Percentiles rank a stretch among this genome's conserved stretches.
Evolutionary conservation across 2,113 vertebrate species (phyloP).

Genomic region (Muntiacus muntjak): DNA sequence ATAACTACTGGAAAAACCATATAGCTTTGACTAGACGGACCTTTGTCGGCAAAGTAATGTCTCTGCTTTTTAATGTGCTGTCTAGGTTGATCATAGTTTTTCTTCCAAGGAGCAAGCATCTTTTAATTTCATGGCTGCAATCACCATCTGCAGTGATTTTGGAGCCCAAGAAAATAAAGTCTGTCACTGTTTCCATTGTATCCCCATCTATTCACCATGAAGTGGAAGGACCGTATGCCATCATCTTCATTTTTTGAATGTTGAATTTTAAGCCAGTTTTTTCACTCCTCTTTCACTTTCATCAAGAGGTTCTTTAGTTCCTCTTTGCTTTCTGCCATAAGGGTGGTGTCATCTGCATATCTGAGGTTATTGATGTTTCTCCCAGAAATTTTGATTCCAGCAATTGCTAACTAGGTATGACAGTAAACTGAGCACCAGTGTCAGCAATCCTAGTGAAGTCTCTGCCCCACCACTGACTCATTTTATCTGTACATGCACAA

Average conservation of each 20-base stretch:
- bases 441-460: neutral
- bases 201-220: neutral
- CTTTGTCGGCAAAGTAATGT: neutral
- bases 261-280: neutral
- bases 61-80: neutral
- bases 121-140: neutral
- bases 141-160: neutral
- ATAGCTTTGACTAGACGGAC: neutral
- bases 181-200: neutral
- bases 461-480: neutral
- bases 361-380: neutral
- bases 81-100: neutral
- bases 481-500: neutral
- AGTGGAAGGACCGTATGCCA: neutral
- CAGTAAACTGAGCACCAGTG: neutral
- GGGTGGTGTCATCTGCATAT: neutral
- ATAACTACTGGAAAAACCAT: neutral
- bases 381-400: neutral
- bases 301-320: neutral
- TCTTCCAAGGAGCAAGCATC: neutral
- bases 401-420: neutral
- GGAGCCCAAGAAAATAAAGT: neutral
- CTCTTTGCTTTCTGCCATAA: neutral
- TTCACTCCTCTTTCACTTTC: neutral
- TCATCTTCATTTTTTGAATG: neutral